Percentiles rank a stretch among this genome's conserved stretches.
Conservation (phyloP, 2,888 invertebrate species). For the Rhagonycha lutea region DNA sequence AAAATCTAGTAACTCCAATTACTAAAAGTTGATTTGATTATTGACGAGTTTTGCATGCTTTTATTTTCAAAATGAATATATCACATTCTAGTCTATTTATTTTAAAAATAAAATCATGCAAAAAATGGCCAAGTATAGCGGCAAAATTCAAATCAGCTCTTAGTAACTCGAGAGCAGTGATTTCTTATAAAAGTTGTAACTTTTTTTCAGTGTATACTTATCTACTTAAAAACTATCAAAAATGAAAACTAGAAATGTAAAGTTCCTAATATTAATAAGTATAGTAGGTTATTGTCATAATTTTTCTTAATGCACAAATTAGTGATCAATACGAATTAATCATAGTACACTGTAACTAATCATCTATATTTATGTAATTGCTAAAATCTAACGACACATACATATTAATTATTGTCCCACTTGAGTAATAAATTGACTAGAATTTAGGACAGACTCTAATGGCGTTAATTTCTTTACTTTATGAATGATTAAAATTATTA, state of each 20-base stretch:
- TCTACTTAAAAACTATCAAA: not conserved
- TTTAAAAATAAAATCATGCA: too few relatives aligned
- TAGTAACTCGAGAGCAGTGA: too few relatives aligned
- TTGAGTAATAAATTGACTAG: slow-evolving; percentile 34
- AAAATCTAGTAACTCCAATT: not conserved
- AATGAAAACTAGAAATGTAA: not conserved
- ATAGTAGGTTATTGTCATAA: slow-evolving; percentile 7
- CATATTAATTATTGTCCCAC: slow-evolving; percentile 32
- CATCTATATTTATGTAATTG: slow-evolving; percentile 1
- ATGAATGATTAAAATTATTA: not conserved
- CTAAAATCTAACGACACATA: slow-evolving; percentile 21
- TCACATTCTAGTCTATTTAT: too few relatives aligned
- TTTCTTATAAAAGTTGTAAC: not conserved
- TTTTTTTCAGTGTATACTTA: not conserved
- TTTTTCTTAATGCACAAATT: slow-evolving; percentile 10
- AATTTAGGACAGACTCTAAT: slow-evolving; percentile 35
- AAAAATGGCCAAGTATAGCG: too few relatives aligned
- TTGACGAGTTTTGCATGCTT: too few relatives aligned
- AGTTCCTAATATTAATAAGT: not conserved
- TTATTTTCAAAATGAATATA: too few relatives aligned
- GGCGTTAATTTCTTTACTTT: slow-evolving; percentile 18
- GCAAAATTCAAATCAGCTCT: too few relatives aligned
- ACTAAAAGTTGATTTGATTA: too few relatives aligned
- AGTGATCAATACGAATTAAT: not conserved
- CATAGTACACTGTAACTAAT: slow-evolving; percentile 13